phyloP scores from a whole-genome alignment of 2,113 vertebrate species.

The Clarias batrachus region DNA sequence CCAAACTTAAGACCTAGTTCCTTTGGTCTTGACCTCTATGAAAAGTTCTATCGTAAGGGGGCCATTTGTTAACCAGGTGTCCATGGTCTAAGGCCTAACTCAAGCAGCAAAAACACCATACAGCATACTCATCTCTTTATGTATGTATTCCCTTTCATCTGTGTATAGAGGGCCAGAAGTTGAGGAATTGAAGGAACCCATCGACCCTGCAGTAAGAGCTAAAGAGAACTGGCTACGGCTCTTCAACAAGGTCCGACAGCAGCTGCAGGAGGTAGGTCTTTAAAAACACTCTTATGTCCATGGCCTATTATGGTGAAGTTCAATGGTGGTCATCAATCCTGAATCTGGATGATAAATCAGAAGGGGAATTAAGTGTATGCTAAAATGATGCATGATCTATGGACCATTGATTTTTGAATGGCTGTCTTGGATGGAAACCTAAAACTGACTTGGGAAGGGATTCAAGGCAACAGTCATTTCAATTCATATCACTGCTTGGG shows the following conservation, averaged over 20 bases:
- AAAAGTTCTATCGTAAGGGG: too few relatives aligned
- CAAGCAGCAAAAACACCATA: background rate
- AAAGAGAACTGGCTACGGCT: slow-evolving; percentile 93
- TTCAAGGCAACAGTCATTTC: slow-evolving; percentile 12
- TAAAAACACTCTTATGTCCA: slow-evolving; percentile 51
- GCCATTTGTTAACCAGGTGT: background rate
- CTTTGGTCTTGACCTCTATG: background rate
- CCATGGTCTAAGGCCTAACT: background rate
- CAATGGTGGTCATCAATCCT: background rate
- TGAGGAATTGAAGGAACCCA: slow-evolving; percentile 80
- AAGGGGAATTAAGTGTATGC: slow-evolving; percentile 13
- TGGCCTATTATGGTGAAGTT: background rate
- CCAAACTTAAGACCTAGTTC: background rate
- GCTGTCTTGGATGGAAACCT: slow-evolving; percentile 19
- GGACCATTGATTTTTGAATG: slow-evolving; percentile 9
- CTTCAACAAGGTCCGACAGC: slow-evolving; percentile 92
- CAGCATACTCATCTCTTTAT: background rate
- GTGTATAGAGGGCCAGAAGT: slow-evolving; percentile 70
- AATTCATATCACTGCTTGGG: slow-evolving; percentile 2
- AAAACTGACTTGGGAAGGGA: background rate
- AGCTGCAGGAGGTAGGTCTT: slow-evolving; percentile 87
- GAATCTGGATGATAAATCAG: slow-evolving; percentile 9
- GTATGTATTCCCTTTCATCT: background rate
- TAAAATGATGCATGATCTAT: slow-evolving; percentile 6
- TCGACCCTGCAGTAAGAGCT: slow-evolving; percentile 81